Base-by-base conservation (phyloP, 2,797 vertebrate genomes). In the Falco rusticolus region DNA sequence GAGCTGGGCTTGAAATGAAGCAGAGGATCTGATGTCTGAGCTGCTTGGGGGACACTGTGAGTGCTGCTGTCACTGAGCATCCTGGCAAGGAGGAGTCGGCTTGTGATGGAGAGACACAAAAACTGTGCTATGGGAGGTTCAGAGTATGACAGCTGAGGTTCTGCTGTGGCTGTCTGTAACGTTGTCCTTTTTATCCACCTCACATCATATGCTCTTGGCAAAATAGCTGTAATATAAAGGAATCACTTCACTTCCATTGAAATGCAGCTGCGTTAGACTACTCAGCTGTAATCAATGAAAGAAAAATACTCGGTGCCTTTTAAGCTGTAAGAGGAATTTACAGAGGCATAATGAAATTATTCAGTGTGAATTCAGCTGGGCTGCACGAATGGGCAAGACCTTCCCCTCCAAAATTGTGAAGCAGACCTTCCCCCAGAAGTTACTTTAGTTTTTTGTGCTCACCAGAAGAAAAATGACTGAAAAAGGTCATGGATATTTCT, bases 301-400 rank as follows among this genome's bases (percentile, higher is more conserved):
- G 93, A 69, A 92, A 93, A 95, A 93, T 78, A 83, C 87, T 65
- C 3, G 0, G 37, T 88, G 94, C 89, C 81, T 96, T 91, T 95
- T 83, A 88, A 94, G 89, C 84, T 92, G 59, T 8, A 88, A 76
- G n/a, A 84, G 76, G 93, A 96, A 88, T 92, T 95, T 93, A 92
- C 65, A 88, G 87, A 93, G 63, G 76, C 76, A 82, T 59, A 86
- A 76, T 93, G 79, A 86, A 96, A 94, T 92, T 88, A 93, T 93
- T 85, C 94, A 93, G 39, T n/a, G 70, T 90, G 89, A 97, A 79
- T 95, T 95, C 94, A 94, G 72, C 91, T 88, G 93, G 82, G 91
- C 80, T 96, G 74, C 2, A 47, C 72, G 81, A 39, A 76, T 3
- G 2, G 83, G 72, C 22, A 72, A 92, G 96, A 75, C 57, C 34